Conservation (phyloP, 2,888 invertebrate genomes). For the Chrysina gloriosa region DNA sequence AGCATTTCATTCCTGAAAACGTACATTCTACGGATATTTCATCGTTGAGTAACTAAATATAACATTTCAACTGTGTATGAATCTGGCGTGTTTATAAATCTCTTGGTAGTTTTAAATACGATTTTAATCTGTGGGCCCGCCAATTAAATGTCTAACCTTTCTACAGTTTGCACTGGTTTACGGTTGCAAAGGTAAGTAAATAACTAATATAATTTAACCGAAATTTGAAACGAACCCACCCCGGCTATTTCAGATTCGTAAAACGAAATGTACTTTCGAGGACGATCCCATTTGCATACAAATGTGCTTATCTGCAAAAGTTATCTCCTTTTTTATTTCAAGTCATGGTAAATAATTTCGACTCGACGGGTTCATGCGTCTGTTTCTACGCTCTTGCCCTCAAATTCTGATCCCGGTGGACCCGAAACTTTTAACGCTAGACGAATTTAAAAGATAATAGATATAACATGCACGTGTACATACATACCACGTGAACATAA, state of each 20-base stretch:
- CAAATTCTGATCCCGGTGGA: background rate
- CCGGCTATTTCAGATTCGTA: conserved; percentile 23
- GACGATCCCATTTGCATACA: conserved; percentile 27
- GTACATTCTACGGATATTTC: too few relatives aligned
- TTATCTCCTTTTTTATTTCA: conserved; percentile 24
- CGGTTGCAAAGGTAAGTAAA: background rate
- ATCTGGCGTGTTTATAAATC: too few relatives aligned
- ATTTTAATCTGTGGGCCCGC: too few relatives aligned
- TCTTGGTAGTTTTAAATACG: too few relatives aligned
- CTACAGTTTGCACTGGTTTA: background rate
- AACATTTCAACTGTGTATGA: too few relatives aligned
- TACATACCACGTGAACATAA: conserved; percentile 15
- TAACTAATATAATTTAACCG: conserved; percentile 28
- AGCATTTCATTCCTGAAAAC: too few relatives aligned
- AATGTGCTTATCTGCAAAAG: conserved; percentile 15
- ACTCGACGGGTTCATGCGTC: background rate
- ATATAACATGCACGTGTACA: background rate
- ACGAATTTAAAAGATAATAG: conserved; percentile 27
- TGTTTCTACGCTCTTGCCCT: background rate
- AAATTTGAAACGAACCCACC: conserved; percentile 23
- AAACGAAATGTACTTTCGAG: conserved; percentile 22
- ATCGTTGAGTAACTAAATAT: too few relatives aligned
- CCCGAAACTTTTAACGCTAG: background rate
- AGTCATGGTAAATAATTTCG: conserved; percentile 31
- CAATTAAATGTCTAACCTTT: conserved; percentile 3